Evolutionary conservation across 2,797 vertebrate genomes (phyloP).

Genomic region (Xiphophorus birchmanni): DNA sequence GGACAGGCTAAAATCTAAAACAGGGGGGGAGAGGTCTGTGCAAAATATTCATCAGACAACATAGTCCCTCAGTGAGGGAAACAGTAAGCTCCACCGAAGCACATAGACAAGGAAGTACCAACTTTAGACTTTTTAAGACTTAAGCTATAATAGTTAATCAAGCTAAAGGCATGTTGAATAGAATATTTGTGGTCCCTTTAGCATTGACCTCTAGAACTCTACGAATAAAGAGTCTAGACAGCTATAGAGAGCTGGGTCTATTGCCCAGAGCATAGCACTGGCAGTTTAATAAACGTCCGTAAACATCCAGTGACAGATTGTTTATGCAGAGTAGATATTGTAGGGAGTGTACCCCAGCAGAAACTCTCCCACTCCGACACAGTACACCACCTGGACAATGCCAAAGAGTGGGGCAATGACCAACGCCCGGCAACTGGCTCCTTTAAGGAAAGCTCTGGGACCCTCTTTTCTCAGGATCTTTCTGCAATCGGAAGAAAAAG

Average conservation of each 20-base stretch:
- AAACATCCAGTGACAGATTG: conserved; percentile 31
- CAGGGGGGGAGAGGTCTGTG: conserved; percentile 1
- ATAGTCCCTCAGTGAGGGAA: conserved; percentile 58
- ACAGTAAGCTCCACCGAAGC: conserved; percentile 30
- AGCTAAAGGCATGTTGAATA: conserved; percentile 41
- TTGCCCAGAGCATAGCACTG: conserved; percentile 56
- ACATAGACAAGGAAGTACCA: conserved; percentile 18
- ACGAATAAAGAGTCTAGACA: conserved; percentile 59
- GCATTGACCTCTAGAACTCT: conserved; percentile 36
- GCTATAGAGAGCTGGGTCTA: conserved; percentile 40
- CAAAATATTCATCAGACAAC: conserved; percentile 16
- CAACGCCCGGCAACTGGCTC: conserved; percentile 83
- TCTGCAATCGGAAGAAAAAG: conserved; percentile 58
- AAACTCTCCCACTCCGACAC: conserved; percentile 85
- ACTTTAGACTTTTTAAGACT: conserved; percentile 30
- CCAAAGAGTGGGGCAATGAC: conserved; percentile 89
- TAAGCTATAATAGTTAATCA: conserved; percentile 27
- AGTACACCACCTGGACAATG: conserved; percentile 87
- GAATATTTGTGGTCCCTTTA: conserved; percentile 47
- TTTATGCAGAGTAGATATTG: conserved; percentile 78
- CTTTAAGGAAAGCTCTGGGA: conserved; percentile 83
- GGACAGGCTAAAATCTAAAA: conserved; percentile 14
- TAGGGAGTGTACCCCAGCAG: conserved; percentile 81
- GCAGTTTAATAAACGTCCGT: conserved; percentile 55
- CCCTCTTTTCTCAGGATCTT: conserved; percentile 86